A percentile compares a stretch with the other conserved stretches of the same genome.
Conservation (phyloP, 2,113 vertebrate genomes). For the human region GRCh38 chr14:99514501-99515000, state of each 20-base stretch:
- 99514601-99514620: not conserved
- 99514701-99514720: not conserved
- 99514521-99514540: not conserved
- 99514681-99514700: not conserved
- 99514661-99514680: not conserved
- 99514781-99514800: fast-evolving
- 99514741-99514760: not conserved
- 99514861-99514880: not conserved
- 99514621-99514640: not conserved
- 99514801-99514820: not conserved
- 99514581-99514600: not conserved
- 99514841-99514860: not conserved
- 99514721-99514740: fast-evolving
- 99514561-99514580: not conserved
- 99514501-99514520: not conserved
- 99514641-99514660: not conserved
- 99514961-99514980: not conserved
- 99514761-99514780: not conserved
- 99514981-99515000: fast-evolving
- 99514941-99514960: not conserved
- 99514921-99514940: not conserved
- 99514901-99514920: not conserved
- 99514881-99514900: not conserved
- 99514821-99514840: not conserved
- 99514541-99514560: fast-evolving